Evolutionary conservation across 1,140 invertebrate genomes (phyloP), one percentile per base, ranked within the genome.

Genomic region (Leptinotarsa texana): DNA sequence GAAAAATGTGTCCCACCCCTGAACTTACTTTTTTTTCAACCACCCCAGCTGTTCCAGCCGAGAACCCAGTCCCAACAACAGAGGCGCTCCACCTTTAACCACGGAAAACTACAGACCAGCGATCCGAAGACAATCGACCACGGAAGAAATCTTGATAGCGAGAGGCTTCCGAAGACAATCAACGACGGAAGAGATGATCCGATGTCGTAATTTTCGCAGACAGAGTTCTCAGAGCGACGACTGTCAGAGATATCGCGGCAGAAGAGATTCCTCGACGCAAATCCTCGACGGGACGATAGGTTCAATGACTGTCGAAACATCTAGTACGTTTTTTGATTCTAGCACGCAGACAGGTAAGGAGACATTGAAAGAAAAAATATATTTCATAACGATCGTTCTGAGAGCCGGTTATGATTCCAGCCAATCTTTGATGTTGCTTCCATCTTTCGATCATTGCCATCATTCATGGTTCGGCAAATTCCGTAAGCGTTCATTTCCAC

Each of bases 251-350:
- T 93, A 92, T 79, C 89, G 94, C 33, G 94, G 95, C 4, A 87
- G 95, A 4, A 87, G 95, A 24, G 94, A 96, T 83, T 96, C 95
- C 2, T 92, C 92, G 15, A 94, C 94, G 1, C 95, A 96, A 86
- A 96, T 96, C 79, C 93, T 93, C 24, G 95, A 96, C 81, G 95
- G 95, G 5, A 96, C 95, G n/a, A 91, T 96, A 72, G 94, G 93
- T 8, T 94, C 94, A 17, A 96, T 96, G 95, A 96, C 94, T 0
- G 93, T 96, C 4, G 95, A 96, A 84, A 96, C 94, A 1, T 94
- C 94, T 1, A 95, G 93, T 83, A 95, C 94, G 1, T 95, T 96
- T 85, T 97, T 96, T 83, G 95, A 97, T 86, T 95, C 93, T 74
- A 95, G 94, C 84, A 96, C 95, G 4, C 95, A 96, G 86, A 96